These are phyloP conservation scores for Athalia cordata DNA, from an alignment of 2,888 invertebrate genomes.

Conservation along the genomic window DNA sequence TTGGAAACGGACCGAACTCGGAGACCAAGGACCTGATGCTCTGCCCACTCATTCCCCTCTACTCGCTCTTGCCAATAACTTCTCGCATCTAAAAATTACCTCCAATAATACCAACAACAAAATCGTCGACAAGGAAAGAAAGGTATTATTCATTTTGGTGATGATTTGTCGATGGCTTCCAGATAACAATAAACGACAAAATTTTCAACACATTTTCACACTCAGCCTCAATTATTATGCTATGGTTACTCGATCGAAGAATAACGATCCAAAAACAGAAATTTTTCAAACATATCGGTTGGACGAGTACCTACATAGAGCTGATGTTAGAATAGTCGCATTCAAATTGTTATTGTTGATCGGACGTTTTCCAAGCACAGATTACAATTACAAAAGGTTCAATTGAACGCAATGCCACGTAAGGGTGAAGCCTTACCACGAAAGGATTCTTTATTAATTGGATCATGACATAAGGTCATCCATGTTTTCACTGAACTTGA, in stretches of 20 bases:
- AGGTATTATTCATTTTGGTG: slow-evolving; percentile 63
- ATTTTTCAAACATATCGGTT: too few species aligned
- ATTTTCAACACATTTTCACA: too few species aligned
- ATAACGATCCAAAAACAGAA: too few species aligned
- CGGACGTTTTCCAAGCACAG: too few species aligned
- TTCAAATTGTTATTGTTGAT: too few species aligned
- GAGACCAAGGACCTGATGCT: slow-evolving; percentile 81
- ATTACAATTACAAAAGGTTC: not conserved
- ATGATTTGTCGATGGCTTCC: slow-evolving; percentile 20
- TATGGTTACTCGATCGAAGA: too few species aligned
- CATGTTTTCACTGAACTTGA: slow-evolving; percentile 11
- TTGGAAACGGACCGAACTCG: slow-evolving; percentile 83
- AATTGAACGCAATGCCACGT: not conserved
- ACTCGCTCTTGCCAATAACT: slow-evolving; percentile 80
- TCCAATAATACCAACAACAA: slow-evolving; percentile 73
- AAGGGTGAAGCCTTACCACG: slow-evolving; percentile 60
- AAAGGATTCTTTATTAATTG: slow-evolving; percentile 59
- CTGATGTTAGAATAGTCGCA: too few species aligned
- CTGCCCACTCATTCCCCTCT: slow-evolving; percentile 82
- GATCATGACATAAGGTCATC: slow-evolving; percentile 59
- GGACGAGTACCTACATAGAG: too few species aligned
- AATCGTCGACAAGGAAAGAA: slow-evolving; percentile 73
- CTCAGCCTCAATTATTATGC: too few species aligned
- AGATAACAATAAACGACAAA: too few species aligned
- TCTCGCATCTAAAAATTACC: slow-evolving; percentile 77